Percentiles rank a stretch among this genome's conserved stretches.
phyloP scores from a whole-genome alignment of 2,113 vertebrate species.

The human (Homo sapiens) region GRCh38 chr1:217105001-217105500 shows the following conservation, averaged over 20 bases:
- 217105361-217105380: background rate
- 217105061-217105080: background rate
- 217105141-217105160: no score
- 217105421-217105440: background rate
- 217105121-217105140: background rate
- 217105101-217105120: background rate
- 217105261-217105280: background rate
- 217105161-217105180: background rate
- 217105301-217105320: background rate
- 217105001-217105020: background rate
- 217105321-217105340: background rate
- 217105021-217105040: background rate
- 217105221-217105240: background rate
- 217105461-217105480: background rate
- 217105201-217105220: background rate
- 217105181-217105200: background rate
- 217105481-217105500: background rate
- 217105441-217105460: background rate
- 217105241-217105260: background rate
- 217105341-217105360: background rate
- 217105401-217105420: background rate
- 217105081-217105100: background rate
- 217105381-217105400: background rate
- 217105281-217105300: background rate
- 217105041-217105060: background rate